Evolutionary conservation across 2,888 invertebrate genomes (phyloP), one percentile per base, ranked within the genome.

Genomic region (Lamellibrachia satsuma): DNA sequence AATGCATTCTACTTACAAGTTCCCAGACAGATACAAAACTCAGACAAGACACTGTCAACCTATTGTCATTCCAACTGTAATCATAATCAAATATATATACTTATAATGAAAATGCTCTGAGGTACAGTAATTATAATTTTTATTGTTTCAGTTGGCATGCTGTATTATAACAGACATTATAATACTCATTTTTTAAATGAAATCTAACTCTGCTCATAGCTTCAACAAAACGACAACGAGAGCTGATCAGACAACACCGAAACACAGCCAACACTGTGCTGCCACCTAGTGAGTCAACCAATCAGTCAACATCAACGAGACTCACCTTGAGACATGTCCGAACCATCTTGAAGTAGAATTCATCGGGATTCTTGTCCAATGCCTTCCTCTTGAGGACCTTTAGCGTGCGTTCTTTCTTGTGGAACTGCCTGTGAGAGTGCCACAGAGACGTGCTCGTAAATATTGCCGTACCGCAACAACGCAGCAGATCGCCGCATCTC

Each of bases 281-380:
- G 91, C 11, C 91, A 91, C 91, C 91, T 91, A 91, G 91, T 27
- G 39, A 52, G 6, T 15, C 15, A 9, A 51, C 52, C 3, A 22
- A 51, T 52, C 91, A 91, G 52, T 22, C 8, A 27, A 51, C 91
- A 2, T 22, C 51, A 39, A 91, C 39, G 2, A 15, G 15, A 92
- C 94, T 92, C 92, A 97, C 97, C 94, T 97, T 96, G 0, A 98
- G 97, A 96, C 98, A 97, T 0, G 99, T 98, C 96, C 98, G 98
- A 93, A 99, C 97, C 99, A 99, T 99, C 96, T 99, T 99, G 97
- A 98, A 98, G 96, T 99, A 98, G 97, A 99, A 99, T 96, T 99
- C 99, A 98, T 99, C 99, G 0, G 99, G 99, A 97, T 99, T 99
- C 96, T 98, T 98, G 96, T 99, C 98, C 52, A 98, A 97, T 0